A percentile compares a stretch with the other conserved stretches of the same genome.
These are phyloP conservation scores for Ondatra zibethicus DNA, from an alignment of 2,113 vertebrate species.

Conservation along the genomic window DNA sequence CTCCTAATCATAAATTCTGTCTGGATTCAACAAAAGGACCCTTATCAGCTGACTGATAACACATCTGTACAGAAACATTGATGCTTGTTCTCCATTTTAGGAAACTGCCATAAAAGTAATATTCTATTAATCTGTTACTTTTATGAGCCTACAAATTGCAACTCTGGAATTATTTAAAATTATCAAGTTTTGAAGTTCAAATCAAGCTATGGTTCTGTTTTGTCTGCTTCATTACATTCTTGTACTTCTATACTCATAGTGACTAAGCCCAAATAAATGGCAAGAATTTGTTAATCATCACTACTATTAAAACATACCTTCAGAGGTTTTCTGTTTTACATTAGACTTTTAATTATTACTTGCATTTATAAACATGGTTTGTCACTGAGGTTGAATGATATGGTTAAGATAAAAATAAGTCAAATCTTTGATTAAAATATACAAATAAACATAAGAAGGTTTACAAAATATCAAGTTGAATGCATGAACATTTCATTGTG, in stretches of 20 bases:
- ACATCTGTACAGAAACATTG: neutral
- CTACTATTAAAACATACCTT: neutral
- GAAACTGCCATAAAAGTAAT: neutral
- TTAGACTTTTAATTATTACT: neutral
- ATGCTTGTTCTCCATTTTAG: neutral
- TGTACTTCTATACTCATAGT: neutral
- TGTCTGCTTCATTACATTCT: neutral
- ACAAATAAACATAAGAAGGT: constrained; percentile 33
- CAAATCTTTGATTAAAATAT: neutral
- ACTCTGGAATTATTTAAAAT: neutral
- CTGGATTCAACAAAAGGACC: neutral
- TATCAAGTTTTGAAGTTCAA: neutral
- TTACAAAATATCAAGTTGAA: neutral
- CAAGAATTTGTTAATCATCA: neutral
- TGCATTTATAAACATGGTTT: neutral
- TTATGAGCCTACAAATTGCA: neutral
- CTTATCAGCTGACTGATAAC: neutral
- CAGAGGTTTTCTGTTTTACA: neutral
- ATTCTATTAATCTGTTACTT: neutral
- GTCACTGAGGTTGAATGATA: constrained; percentile 35
- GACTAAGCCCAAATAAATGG: neutral
- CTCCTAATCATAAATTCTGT: neutral
- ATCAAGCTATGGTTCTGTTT: neutral
- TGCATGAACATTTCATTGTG: constrained; percentile 10
- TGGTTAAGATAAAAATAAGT: constrained; percentile 38